Conservation (phyloP, 2,888 invertebrate genomes). For the Phorcus lineatus region DNA sequence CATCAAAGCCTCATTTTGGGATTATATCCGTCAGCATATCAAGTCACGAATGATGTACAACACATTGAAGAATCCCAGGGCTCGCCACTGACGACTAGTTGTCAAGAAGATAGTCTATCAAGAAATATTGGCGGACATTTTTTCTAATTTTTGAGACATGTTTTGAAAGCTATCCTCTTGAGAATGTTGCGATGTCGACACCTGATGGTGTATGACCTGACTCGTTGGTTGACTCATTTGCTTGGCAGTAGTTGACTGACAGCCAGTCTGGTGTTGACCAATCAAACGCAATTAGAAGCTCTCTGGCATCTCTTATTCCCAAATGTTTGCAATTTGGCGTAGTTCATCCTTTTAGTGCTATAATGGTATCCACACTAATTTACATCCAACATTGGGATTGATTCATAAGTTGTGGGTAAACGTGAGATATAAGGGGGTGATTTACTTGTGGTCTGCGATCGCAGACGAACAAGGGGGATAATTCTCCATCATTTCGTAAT, state of each 20-base stretch:
- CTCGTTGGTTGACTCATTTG: background rate
- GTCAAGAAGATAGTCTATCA: conserved; percentile 14
- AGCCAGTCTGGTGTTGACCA: background rate
- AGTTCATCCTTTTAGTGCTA: background rate
- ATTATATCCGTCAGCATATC: conserved; percentile 1
- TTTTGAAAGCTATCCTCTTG: background rate
- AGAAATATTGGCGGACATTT: conserved; percentile 1
- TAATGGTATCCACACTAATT: background rate
- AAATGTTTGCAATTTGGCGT: background rate
- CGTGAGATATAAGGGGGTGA: too few relatives aligned
- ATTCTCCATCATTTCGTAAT: too few relatives aligned
- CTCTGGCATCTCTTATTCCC: background rate
- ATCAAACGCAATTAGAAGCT: background rate
- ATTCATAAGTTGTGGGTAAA: too few relatives aligned
- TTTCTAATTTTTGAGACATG: background rate
- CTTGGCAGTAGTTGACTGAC: background rate
- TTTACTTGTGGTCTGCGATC: too few relatives aligned
- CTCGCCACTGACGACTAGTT: background rate
- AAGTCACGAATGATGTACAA: background rate
- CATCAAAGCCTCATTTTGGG: background rate
- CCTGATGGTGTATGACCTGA: background rate
- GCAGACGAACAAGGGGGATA: too few relatives aligned
- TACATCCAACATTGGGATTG: background rate
- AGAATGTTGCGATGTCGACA: background rate
- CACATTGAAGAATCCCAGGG: conserved; percentile 1